phyloP scores from a whole-genome alignment of 2,797 vertebrate genomes.

The Crenuchus spilurus region DNA sequence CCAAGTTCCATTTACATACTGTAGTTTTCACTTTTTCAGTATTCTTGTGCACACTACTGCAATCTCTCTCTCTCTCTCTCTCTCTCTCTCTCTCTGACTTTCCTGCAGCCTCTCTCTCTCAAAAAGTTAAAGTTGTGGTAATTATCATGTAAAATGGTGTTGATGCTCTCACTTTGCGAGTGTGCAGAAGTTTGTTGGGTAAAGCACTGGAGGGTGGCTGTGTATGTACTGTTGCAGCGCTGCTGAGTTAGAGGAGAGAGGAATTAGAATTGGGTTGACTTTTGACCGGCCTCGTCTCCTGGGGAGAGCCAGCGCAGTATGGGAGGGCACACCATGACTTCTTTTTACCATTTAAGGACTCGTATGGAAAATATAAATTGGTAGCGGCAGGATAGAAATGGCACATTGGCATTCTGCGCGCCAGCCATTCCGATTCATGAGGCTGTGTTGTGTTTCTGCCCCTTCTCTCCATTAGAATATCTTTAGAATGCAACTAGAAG shows the following conservation, averaged over 20 bases:
- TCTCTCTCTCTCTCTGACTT: neutral
- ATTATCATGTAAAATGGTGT: constrained; percentile 83
- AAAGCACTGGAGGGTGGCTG: constrained; percentile 72
- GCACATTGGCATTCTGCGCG: constrained; percentile 74
- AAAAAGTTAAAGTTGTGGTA: constrained; percentile 66
- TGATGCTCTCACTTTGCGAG: constrained; percentile 75
- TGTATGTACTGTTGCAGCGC: constrained; percentile 76
- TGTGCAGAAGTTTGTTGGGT: constrained; percentile 72
- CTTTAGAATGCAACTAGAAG: constrained; percentile 62
- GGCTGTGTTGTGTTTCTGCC: constrained; percentile 69
- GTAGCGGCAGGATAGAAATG: constrained; percentile 69
- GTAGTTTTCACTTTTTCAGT: constrained; percentile 46
- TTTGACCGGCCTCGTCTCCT: constrained; percentile 76
- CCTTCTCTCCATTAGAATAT: constrained; percentile 70
- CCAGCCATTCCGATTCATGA: constrained; percentile 72
- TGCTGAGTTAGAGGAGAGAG: constrained; percentile 69
- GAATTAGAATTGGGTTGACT: constrained; percentile 84
- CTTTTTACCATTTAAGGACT: constrained; percentile 75
- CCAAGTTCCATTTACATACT: constrained; percentile 43
- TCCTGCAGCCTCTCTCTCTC: constrained; percentile 13
- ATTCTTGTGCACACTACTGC: constrained; percentile 24
- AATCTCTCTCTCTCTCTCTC: neutral
- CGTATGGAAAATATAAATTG: constrained; percentile 83
- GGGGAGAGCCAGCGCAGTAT: constrained; percentile 61
- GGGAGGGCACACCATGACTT: constrained; percentile 73